Evolutionary conservation across 2,797 vertebrate species (phyloP).

Genomic region (Sebastes aleutianus): DNA sequence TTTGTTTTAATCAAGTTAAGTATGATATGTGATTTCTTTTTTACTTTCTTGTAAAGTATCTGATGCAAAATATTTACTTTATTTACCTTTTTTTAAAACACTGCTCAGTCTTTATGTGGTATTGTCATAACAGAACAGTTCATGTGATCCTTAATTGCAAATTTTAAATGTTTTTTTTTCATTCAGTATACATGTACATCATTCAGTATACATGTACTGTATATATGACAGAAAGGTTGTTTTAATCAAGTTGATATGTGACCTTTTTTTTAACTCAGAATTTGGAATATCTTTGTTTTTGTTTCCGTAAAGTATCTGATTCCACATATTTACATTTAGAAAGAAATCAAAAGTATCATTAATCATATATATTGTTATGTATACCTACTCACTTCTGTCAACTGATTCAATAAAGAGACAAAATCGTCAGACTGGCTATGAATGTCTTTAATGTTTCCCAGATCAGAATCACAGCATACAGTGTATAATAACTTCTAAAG

Average conservation of each 20-base stretch:
- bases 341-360: rapidly evolving
- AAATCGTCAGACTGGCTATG: slow-evolving; percentile 73
- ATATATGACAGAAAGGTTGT: not conserved
- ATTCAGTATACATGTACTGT: no score
- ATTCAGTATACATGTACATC: no score
- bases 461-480: slow-evolving; percentile 88
- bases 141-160: no score
- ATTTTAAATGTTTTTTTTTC: no score
- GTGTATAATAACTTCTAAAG: slow-evolving; percentile 87
- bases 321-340: not conserved
- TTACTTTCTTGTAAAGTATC: no score
- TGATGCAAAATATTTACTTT: no score
- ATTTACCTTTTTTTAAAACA: no score
- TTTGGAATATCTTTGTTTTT: not conserved
- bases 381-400: not conserved
- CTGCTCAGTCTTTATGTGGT: no score
- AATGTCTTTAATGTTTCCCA: slow-evolving; percentile 88
- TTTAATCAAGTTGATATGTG: not conserved
- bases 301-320: not conserved
- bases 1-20: not conserved
- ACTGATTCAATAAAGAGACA: slow-evolving; percentile 41
- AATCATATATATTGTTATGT: not conserved
- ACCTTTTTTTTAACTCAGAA: no score
- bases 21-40: no score
- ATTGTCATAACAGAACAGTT: no score